These are phyloP conservation scores for Etheostoma nigrum DNA, from an alignment of 2,797 vertebrate species.

Conservation along the genomic window DNA sequence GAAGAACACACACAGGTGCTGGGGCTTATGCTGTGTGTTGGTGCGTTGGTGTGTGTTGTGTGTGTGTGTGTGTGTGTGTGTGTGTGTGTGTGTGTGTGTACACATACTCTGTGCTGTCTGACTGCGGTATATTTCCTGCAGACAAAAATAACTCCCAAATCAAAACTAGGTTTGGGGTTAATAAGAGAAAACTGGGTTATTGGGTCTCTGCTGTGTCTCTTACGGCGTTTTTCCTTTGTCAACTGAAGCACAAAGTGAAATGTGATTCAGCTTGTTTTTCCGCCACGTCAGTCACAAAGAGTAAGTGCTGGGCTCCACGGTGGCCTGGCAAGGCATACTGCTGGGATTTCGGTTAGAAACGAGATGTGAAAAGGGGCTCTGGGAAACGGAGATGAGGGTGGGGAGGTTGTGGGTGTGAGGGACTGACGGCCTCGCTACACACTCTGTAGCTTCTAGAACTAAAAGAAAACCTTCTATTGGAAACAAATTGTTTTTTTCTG, in stretches of 20 bases:
- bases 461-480: not conserved
- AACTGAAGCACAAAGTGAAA: constrained; percentile 41
- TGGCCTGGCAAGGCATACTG: constrained; percentile 34
- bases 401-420: constrained; percentile 18
- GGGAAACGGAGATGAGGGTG: not conserved
- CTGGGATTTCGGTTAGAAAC: constrained; percentile 72
- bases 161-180: constrained; percentile 50
- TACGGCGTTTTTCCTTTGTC: constrained; percentile 45
- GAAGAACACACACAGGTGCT: not conserved
- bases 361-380: constrained; percentile 38
- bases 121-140: constrained; percentile 5
- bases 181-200: constrained; percentile 67
- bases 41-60: constrained; percentile 2
- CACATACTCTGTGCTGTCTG: constrained; percentile 18
- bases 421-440: constrained; percentile 2
- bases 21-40: not conserved
- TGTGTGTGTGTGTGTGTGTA: not conserved
- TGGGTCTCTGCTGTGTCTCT: constrained; percentile 44
- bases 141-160: constrained; percentile 17
- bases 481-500: not conserved
- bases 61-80: not conserved
- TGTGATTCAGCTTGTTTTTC: constrained; percentile 22
- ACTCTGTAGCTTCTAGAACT: not conserved
- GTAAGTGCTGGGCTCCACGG: constrained; percentile 43
- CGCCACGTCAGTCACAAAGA: constrained; percentile 54